phyloP scores from a whole-genome alignment of 2,797 vertebrate genomes.

The Gambelia wislizenii region DNA sequence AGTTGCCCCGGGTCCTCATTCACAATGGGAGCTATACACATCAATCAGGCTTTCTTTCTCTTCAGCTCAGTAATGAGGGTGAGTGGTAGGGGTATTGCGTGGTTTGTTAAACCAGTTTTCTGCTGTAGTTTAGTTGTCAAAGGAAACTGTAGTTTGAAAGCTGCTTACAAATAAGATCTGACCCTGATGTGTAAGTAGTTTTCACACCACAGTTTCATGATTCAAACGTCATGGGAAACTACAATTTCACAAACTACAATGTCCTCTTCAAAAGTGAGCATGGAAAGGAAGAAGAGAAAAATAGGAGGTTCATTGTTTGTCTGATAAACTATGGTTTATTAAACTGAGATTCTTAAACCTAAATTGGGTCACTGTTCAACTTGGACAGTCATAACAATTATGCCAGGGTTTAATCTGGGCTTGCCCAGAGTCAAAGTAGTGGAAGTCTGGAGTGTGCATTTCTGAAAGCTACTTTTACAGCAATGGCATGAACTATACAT shows the following conservation, averaged over 20 bases:
- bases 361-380: neutral
- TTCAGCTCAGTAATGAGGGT: neutral
- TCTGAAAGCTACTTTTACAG: conserved; percentile 53
- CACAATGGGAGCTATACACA: neutral
- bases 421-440: neutral
- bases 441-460: neutral
- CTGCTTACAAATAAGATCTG: neutral
- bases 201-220: neutral
- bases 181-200: neutral
- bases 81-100: neutral
- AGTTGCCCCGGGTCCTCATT: neutral
- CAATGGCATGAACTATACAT: conserved; percentile 2
- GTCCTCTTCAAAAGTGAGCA: neutral
- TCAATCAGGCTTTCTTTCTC: neutral
- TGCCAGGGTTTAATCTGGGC: neutral
- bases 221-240: neutral
- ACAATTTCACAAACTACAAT: neutral
- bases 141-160: neutral
- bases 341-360: neutral
- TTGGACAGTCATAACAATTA: too few relatives aligned
- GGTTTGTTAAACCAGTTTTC: neutral
- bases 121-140: neutral
- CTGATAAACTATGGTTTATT: neutral
- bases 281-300: too few relatives aligned
- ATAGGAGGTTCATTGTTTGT: neutral